These are phyloP conservation scores for Tenebrosternarchus preto DNA, from an alignment of 2,113 vertebrate species.

Conservation along the genomic window DNA sequence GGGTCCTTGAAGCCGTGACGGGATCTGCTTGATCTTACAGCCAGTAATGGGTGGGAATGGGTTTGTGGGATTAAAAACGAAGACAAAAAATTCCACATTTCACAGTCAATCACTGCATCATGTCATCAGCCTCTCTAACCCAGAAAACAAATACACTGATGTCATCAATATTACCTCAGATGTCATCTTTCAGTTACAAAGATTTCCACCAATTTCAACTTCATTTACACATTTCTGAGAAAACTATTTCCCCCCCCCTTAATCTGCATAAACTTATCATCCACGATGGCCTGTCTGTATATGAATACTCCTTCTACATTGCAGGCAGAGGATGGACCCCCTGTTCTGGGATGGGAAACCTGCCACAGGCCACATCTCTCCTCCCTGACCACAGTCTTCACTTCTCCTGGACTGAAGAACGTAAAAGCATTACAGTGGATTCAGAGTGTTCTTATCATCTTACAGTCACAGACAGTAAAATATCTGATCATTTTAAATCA, in stretches of 20 bases:
- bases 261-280: not conserved
- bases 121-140: too few species aligned
- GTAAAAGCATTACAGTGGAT: conserved; percentile 6
- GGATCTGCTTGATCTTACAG: conserved; percentile 21
- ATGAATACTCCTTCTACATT: not conserved
- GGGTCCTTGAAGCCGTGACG: not conserved
- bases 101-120: too few species aligned
- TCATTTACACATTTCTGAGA: too few species aligned
- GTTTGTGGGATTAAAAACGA: not conserved
- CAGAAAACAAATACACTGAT: too few species aligned
- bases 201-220: too few species aligned
- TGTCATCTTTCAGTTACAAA: too few species aligned
- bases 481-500: not conserved
- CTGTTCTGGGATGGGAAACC: conserved; percentile 3
- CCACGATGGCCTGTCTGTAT: too few species aligned
- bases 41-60: not conserved
- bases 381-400: conserved; percentile 18
- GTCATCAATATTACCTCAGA: too few species aligned
- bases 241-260: not conserved
- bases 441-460: conserved; percentile 15
- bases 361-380: not conserved
- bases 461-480: conserved; percentile 16
- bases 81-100: too few species aligned
- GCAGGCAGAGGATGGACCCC: not conserved
- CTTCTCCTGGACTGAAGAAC: conserved; percentile 36